phyloP scores from a whole-genome alignment of 2,113 vertebrate genomes.

The Notarius quadriscutis region DNA sequence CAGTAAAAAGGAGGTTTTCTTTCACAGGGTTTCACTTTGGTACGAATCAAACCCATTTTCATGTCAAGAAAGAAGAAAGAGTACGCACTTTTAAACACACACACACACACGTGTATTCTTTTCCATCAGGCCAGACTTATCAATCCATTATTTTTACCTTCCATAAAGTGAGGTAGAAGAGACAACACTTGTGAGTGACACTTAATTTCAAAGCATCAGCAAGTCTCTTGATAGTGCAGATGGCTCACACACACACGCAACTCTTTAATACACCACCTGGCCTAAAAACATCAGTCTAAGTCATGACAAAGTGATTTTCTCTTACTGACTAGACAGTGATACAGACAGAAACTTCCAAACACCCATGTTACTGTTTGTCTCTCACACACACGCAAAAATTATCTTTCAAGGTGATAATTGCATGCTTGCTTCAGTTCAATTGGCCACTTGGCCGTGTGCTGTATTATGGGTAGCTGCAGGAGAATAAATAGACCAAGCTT shows the following conservation, averaged over 20 bases:
- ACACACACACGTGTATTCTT: neutral
- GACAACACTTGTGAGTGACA: conserved; percentile 21
- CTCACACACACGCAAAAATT: neutral
- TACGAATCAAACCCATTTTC: neutral
- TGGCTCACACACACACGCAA: neutral
- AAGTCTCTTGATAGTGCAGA: neutral
- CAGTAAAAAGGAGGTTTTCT: neutral
- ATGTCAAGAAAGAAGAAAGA: neutral
- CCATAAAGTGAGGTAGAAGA: conserved; percentile 8
- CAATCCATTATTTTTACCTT: conserved; percentile 37
- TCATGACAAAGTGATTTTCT: conserved; percentile 24
- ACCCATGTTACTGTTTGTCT: neutral
- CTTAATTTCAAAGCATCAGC: conserved; percentile 35
- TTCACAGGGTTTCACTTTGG: neutral
- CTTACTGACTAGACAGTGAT: neutral
- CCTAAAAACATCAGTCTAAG: conserved; percentile 39
- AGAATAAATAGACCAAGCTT: neutral
- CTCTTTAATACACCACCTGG: conserved; percentile 42
- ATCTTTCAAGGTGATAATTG: neutral
- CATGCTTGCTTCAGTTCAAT: neutral
- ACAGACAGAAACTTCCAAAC: conserved; percentile 4
- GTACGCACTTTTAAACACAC: neutral
- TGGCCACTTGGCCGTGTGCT: neutral
- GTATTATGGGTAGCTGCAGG: neutral
- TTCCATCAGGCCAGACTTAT: neutral